These are phyloP conservation scores for Okamejei kenojei DNA, from an alignment of 2,797 vertebrate species.

Conservation along the genomic window DNA sequence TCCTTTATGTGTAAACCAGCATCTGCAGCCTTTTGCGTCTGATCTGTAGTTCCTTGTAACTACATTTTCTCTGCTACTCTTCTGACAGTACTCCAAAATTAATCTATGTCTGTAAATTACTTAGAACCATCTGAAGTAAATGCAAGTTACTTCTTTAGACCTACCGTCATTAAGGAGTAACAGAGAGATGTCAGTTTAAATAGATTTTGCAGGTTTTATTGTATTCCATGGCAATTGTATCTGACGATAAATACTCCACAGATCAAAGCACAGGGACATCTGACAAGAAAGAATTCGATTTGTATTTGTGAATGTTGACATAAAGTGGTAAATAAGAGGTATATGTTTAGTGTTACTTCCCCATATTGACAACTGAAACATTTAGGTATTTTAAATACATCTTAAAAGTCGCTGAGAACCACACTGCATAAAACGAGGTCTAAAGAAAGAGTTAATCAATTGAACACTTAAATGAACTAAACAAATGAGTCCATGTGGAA, in stretches of 20 bases:
- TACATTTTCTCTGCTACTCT: background rate
- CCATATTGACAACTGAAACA: background rate
- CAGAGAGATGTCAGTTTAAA: background rate
- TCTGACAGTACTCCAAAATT: background rate
- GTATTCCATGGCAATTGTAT: background rate
- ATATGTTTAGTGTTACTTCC: background rate
- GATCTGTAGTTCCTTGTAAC: too few species aligned
- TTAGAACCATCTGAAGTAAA: background rate
- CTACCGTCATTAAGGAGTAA: background rate
- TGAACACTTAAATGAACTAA: background rate
- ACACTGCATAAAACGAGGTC: background rate
- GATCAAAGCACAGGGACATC: background rate
- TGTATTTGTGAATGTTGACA: background rate
- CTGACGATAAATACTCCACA: background rate
- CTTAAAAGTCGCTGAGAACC: background rate
- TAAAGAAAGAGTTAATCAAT: constrained; percentile 2
- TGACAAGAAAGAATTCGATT: background rate
- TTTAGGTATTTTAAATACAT: background rate
- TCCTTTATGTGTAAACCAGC: too few species aligned
- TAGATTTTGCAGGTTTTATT: background rate
- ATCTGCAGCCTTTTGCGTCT: too few species aligned
- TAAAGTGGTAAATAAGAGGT: background rate
- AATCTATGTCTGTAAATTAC: background rate
- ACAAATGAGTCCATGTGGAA: background rate
- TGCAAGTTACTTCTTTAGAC: background rate